A percentile compares a stretch with the other conserved stretches of the same genome.
Conservation (phyloP, 2,888 invertebrate species). For the Drosophila conformis region DNA sequence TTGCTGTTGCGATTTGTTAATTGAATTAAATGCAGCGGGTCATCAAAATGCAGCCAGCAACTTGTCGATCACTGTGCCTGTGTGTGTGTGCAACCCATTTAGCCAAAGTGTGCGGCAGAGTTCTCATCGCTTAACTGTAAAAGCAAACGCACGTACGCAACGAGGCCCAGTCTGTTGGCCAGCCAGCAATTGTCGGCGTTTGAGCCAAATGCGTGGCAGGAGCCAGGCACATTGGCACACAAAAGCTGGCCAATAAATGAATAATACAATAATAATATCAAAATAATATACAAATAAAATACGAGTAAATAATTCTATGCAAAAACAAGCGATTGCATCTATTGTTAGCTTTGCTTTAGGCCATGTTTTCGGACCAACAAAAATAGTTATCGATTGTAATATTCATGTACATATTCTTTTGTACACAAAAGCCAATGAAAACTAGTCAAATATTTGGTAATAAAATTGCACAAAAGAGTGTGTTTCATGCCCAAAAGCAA, state of each 20-base stretch:
- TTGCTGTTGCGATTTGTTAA: constrained; percentile 74
- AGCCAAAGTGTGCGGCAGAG: constrained; percentile 59
- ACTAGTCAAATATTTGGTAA: too few species aligned
- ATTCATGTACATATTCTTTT: neutral
- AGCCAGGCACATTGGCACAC: constrained; percentile 43
- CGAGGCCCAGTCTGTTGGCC: constrained; percentile 35
- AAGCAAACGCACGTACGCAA: constrained; percentile 72
- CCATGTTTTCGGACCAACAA: neutral
- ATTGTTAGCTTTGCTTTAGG: neutral
- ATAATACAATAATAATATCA: neutral
- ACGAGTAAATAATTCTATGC: neutral
- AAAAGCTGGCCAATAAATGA: neutral
- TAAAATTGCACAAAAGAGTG: too few species aligned
- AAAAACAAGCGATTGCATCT: neutral
- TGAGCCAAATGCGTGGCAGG: constrained; percentile 45
- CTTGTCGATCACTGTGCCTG: constrained; percentile 1
- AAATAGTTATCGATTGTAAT: neutral
- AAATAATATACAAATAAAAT: neutral
- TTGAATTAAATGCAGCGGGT: constrained; percentile 77
- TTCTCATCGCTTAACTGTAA: constrained; percentile 68
- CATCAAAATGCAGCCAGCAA: constrained; percentile 74
- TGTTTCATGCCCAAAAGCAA: too few species aligned
- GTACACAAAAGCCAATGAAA: neutral
- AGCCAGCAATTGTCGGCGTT: constrained; percentile 4
- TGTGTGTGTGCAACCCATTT: constrained; percentile 65